Evolutionary conservation across 2,797 vertebrate species (phyloP), one percentile per base, ranked within the genome.

Genomic region (Euthynnus affinis): DNA sequence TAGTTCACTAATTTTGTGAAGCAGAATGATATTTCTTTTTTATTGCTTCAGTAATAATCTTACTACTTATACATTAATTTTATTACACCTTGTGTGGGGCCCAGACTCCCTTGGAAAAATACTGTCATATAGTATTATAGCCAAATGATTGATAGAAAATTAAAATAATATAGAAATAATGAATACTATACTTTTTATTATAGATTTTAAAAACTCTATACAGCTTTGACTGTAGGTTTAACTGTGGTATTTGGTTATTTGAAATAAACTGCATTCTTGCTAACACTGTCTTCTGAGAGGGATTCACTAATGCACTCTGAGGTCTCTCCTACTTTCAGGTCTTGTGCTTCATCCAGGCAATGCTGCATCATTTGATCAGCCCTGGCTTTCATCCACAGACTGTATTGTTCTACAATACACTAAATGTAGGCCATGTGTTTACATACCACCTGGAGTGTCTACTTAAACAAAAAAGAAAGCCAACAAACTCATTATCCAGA

Each of bases 401-500:
- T 9, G 4, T 32, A n/a, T n/a, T n/a, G n/a, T n/a, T n/a, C n/a
- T 85, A 76, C 15, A 62, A 81, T 74, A 74, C 29, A 67, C 22
- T 91, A 86, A 85, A 84, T 85, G n/a, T n/a, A n/a, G 59, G 65
- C 42, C 22, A 6, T 81, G 56, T 72, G 74, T 76, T 70, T 71
- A 49, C 15, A n/a, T 59, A 78, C 68, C 82, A 55, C 80, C 65
- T 73, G 74, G 52, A 15, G 75, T 29, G 53, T 58, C 18, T 13
- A 63, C 51, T 67, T 66, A 40, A 71, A 60, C 22, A 61, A 69
- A 73, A 59, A 55, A 51, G 14, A 75, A 76, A 71, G 37, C 49
- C 67, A 44, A 44, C 2, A 46, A 62, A 56, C 58, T 87, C 78
- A 70, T 83, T 88, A 80, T 66, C 52, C 8, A 71, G 80, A 86